Evolutionary conservation across 1,140 invertebrate genomes (phyloP).

Genomic region (Daktulosphaira vitifoliae): DNA sequence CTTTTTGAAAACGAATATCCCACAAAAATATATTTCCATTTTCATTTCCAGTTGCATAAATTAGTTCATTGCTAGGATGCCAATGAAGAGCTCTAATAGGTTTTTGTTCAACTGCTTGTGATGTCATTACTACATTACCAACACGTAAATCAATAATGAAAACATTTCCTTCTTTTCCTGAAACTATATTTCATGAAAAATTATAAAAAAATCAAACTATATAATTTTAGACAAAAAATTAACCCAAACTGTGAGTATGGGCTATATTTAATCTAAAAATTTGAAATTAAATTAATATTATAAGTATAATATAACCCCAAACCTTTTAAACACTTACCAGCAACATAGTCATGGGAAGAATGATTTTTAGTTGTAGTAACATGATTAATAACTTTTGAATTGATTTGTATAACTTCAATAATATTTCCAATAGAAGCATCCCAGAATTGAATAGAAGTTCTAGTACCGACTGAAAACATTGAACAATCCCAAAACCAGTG

Average conservation of each 20-base stretch:
- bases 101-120: neutral
- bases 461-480: neutral
- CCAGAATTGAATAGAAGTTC: conserved; percentile 1
- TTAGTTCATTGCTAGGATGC: conserved; percentile 10
- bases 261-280: too few species aligned
- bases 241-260: too few species aligned
- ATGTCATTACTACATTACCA: conserved; percentile 12
- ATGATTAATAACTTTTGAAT: neutral
- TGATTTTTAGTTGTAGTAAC: neutral
- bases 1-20: conserved; percentile 12
- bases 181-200: too few species aligned
- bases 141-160: neutral
- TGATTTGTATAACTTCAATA: conserved; percentile 1
- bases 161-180: neutral
- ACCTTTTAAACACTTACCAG: too few species aligned
- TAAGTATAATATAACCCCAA: too few species aligned
- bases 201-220: too few species aligned
- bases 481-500: conserved; percentile 26
- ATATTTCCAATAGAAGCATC: neutral
- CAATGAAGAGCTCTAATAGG: neutral
- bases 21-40: conserved; percentile 15
- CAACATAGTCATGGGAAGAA: neutral
- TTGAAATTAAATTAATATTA: too few species aligned
- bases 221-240: too few species aligned
- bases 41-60: conserved; percentile 1